Evolutionary conservation across 2,888 invertebrate species (phyloP).

Genomic region (Eumacrocentrus americanus): DNA sequence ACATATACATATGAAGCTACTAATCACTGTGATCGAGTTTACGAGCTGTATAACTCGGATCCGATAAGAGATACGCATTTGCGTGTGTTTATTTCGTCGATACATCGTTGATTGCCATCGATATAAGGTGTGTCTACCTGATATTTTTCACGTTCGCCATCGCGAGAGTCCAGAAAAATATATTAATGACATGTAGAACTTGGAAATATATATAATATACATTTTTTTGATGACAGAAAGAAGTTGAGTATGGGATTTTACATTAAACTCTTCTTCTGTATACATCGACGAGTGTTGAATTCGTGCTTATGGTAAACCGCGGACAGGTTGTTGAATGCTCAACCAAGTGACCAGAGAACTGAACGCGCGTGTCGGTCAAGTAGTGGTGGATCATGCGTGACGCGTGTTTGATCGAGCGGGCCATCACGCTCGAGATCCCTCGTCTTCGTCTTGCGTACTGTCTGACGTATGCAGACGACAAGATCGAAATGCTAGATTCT

Average conservation of each 20-base stretch:
- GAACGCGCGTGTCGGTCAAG: conserved; percentile 15
- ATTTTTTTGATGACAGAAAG: background rate
- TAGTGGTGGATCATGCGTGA: conserved; percentile 25
- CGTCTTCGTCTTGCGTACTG: conserved; percentile 11
- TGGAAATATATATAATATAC: background rate
- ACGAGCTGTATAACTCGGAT: background rate
- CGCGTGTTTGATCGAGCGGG: conserved; percentile 33
- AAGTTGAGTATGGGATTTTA: background rate
- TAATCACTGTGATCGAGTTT: background rate
- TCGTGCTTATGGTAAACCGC: background rate
- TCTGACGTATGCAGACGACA: conserved; percentile 17
- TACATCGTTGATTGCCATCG: background rate
- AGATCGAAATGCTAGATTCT: conserved; percentile 1
- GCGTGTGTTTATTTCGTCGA: background rate
- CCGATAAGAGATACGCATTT: background rate
- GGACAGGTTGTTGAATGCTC: background rate
- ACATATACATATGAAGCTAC: too few relatives aligned
- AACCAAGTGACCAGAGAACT: conserved; percentile 5
- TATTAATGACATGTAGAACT: background rate
- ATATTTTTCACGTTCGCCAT: background rate
- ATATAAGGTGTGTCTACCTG: background rate
- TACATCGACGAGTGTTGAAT: background rate
- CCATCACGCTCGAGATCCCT: conserved; percentile 28
- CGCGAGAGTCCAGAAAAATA: background rate
- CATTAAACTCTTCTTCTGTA: background rate